Evolutionary conservation across 2,888 invertebrate genomes (phyloP).

Genomic region (Abscondita cerata): DNA sequence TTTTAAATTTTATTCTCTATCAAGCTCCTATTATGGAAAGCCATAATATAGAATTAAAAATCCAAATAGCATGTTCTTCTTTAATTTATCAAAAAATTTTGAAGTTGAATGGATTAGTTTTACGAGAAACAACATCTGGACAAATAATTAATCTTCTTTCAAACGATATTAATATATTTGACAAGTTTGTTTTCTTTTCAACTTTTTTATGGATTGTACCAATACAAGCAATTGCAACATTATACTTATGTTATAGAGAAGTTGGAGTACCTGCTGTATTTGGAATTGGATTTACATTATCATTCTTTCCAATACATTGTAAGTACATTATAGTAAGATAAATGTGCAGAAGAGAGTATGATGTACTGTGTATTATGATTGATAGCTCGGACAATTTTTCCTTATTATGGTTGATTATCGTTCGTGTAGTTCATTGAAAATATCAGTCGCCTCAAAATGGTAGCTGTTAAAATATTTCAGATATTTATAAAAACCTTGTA

Average conservation of each 20-base stretch:
- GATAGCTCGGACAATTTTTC: no score
- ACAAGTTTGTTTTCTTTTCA: not conserved
- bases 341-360: no score
- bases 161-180: conserved; percentile 74
- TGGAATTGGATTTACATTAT: not conserved
- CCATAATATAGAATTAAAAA: conserved; percentile 80
- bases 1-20: not conserved
- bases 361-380: no score
- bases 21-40: not conserved
- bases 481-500: no score
- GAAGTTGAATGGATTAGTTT: conserved; percentile 67
- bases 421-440: no score
- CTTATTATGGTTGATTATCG: no score
- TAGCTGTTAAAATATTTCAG: no score
- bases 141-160: conserved; percentile 42
- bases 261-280: not conserved
- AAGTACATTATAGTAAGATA: no score
- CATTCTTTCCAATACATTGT: not conserved
- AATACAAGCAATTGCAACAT: not conserved
- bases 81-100: conserved; percentile 79
- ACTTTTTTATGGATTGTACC: not conserved
- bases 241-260: not conserved
- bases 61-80: conserved; percentile 83
- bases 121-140: conserved; percentile 77
- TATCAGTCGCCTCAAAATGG: no score